These are phyloP conservation scores for Neoascia interrupta DNA, from an alignment of 2,888 invertebrate genomes.

Conservation along the genomic window DNA sequence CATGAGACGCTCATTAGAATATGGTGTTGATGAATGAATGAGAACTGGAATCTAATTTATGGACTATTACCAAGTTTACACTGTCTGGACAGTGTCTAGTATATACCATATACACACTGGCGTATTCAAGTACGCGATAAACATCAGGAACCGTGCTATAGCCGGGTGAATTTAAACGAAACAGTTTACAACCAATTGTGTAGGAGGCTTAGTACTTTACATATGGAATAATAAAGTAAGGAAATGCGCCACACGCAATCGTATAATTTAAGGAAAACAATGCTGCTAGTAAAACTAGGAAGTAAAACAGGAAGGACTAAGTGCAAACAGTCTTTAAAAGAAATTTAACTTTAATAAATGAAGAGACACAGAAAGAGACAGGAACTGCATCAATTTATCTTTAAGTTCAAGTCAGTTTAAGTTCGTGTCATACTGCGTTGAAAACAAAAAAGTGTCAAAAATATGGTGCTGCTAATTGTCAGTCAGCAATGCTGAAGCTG, in stretches of 20 bases:
- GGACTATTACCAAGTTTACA: conserved; percentile 2
- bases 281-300: too few relatives aligned
- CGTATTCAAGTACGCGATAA: not conserved
- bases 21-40: conserved; percentile 16
- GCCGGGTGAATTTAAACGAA: conserved; percentile 10
- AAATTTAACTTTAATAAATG: too few relatives aligned
- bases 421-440: too few relatives aligned
- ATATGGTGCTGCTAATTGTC: too few relatives aligned
- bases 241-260: conserved; percentile 20
- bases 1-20: conserved; percentile 26
- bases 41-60: conserved; percentile 38
- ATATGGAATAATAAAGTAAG: not conserved
- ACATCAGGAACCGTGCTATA: not conserved
- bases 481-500: too few relatives aligned
- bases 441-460: too few relatives aligned
- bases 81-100: conserved; percentile 9
- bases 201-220: not conserved
- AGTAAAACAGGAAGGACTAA: too few relatives aligned
- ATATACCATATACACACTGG: too few relatives aligned
- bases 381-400: too few relatives aligned
- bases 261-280: not conserved
- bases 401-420: too few relatives aligned
- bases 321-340: too few relatives aligned
- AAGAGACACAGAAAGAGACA: too few relatives aligned
- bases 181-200: conserved; percentile 18